Conservation (phyloP, 2,113 vertebrate species). For the Rattus norvegicus region GRCr8 NC_086022.1:59680001-59680500, state of each 20-base stretch:
- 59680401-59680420: background rate
- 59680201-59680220: no score
- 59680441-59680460: slow-evolving; percentile 2
- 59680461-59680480: background rate
- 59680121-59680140: background rate
- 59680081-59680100: background rate
- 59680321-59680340: background rate
- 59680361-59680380: background rate
- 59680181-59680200: no score
- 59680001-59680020: background rate
- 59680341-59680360: background rate
- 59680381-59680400: slow-evolving; percentile 29
- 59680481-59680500: background rate
- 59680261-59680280: slow-evolving; percentile 46
- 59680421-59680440: background rate
- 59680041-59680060: background rate
- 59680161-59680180: background rate
- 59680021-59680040: background rate
- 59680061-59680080: background rate
- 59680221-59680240: background rate
- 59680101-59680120: background rate
- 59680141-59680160: background rate
- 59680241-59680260: slow-evolving; percentile 21
- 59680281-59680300: slow-evolving; percentile 25
- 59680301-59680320: slow-evolving; percentile 7